Evolutionary conservation across 2,888 invertebrate species (phyloP), one percentile per base, ranked within the genome.

Genomic region (Ryuthela nishihirai): DNA sequence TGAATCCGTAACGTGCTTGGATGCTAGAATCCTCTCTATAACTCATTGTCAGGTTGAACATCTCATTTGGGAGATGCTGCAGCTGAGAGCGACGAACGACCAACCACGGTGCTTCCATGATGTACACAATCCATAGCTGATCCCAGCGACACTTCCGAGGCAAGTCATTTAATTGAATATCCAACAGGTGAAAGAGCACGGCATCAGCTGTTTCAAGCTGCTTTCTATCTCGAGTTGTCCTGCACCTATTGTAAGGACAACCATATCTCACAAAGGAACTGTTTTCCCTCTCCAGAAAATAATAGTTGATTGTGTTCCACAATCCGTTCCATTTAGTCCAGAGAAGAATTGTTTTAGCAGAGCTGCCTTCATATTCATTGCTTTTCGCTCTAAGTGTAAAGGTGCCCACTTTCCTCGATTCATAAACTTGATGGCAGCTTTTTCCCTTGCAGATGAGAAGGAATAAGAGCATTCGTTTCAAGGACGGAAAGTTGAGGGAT

Each of bases 11-110:
- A 26, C 24, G 58, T 1, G 52, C 52, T 21, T 39, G 18, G 9
- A 66, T 35, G 18, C 65, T 52, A 0, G 63, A 62, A 10, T 54
- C 52, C 9, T 10, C 42, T 29, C 59, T 47, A 34, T 66, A 66
- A 32, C 53, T 53, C 65, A 65, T 62, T 0, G 60, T 62, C 65
- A 64, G 64, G 40, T 66, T 62, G 44, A 66, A 64, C 2, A 50
- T 10, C 9, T 53, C 15, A 17, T 21, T 5, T 23, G 15, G 26
- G 9, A 15, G 24, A n/a, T n/a, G 15, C 9, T 7, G 17, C 29
- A 29, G 12, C 7, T 29, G 7, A 9, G 12, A 29, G 1, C 15
- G 15, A 7, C 26, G 45, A n/a, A n/a, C 12, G 2, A 62, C 32
- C 23, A 32, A 39, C 62, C 62, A 62, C 9, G 64, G 65, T 0